Conservation (phyloP, 2,888 invertebrate species). For the Caenorhabditis uteleia region DNA sequence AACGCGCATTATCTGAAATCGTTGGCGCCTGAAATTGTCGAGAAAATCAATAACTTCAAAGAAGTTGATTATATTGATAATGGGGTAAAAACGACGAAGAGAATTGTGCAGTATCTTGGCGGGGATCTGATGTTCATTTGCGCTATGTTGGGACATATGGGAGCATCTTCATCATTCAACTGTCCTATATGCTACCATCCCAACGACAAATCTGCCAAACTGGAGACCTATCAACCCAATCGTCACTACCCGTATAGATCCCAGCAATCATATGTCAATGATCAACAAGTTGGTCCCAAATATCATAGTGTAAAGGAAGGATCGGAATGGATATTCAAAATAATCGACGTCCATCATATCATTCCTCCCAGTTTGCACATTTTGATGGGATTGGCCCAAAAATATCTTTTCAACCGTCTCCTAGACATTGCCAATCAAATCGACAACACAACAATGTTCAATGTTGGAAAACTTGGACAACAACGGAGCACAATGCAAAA, state of each 20-base stretch:
- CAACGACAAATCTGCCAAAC: no score
- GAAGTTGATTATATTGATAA: background rate
- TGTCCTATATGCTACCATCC: constrained; percentile 1
- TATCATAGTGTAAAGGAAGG: no score
- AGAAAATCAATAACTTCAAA: background rate
- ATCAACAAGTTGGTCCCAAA: no score
- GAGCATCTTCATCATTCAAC: background rate
- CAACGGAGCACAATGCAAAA: background rate
- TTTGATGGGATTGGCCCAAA: constrained; percentile 1
- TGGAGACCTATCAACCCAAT: no score
- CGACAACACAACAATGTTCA: background rate
- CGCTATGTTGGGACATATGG: constrained; percentile 6
- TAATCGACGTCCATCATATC: background rate
- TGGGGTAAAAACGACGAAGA: background rate
- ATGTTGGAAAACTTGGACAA: background rate
- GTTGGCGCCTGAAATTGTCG: background rate
- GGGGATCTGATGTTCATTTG: constrained; percentile 9
- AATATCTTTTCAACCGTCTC: constrained; percentile 2
- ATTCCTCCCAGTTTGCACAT: constrained; percentile 1
- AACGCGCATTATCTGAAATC: background rate
- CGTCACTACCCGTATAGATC: no score
- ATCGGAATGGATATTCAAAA: constrained; percentile 5
- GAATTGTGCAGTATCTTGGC: background rate
- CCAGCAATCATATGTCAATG: no score
- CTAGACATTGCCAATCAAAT: background rate